Evolutionary conservation across 53 echinoderm and acorn worm genomes (phyloP).

Genomic region (Echinarachnius parma): DNA sequence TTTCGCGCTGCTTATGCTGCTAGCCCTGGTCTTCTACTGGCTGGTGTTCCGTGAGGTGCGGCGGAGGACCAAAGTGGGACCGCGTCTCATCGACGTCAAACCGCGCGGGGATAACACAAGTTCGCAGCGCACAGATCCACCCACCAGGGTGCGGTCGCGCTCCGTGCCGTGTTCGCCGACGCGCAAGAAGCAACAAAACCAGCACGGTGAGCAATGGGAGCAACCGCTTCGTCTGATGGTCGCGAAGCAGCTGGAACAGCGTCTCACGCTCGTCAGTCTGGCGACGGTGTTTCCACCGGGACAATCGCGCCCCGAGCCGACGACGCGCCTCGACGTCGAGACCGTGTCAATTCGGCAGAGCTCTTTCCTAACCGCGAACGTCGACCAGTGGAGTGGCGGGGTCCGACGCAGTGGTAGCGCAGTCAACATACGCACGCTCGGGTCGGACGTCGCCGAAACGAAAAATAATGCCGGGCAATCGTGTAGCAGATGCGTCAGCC

Average conservation of each 20-base stretch:
- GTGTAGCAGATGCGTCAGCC: slow-evolving; percentile 9
- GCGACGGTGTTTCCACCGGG: slow-evolving; percentile 7
- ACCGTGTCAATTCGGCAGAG: slow-evolving; percentile 33
- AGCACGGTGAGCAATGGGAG: slow-evolving; percentile 4
- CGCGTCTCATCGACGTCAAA: slow-evolving; percentile 10
- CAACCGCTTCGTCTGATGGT: slow-evolving; percentile 19
- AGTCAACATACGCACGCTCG: background rate
- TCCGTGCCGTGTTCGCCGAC: slow-evolving; percentile 36
- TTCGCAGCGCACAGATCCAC: background rate
- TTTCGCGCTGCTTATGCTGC: slow-evolving; percentile 56
- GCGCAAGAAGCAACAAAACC: background rate
- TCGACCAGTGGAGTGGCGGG: background rate
- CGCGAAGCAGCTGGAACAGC: slow-evolving; percentile 28
- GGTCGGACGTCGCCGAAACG: too few species aligned
- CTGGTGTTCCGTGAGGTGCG: slow-evolving; percentile 66
- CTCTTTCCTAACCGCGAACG: slow-evolving; percentile 23
- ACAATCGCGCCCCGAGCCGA: background rate
- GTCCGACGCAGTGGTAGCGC: slow-evolving; percentile 9
- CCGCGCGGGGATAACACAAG: slow-evolving; percentile 17
- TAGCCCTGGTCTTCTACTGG: slow-evolving; percentile 59
- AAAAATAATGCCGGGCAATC: too few species aligned
- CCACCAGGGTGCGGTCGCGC: background rate
- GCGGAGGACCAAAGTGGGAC: slow-evolving; percentile 45
- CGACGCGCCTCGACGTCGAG: slow-evolving; percentile 16
- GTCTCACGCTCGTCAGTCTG: slow-evolving; percentile 17